Percentiles rank a stretch among this genome's conserved stretches.
phyloP scores from a whole-genome alignment of 1,140 invertebrate genomes.

The Polypedilum vanderplanki region DNA sequence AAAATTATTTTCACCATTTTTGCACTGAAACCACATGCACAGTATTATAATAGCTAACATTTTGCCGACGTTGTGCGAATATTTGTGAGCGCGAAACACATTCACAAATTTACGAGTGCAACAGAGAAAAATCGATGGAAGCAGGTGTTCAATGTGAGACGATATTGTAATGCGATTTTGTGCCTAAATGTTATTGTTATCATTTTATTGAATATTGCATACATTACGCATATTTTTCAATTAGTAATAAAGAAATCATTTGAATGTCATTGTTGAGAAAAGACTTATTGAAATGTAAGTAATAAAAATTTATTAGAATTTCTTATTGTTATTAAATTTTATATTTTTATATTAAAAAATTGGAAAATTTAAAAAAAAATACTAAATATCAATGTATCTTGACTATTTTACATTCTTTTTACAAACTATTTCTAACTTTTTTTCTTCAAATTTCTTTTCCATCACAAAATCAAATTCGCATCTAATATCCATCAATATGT shows the following conservation, averaged over 20 bases:
- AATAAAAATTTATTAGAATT: no score
- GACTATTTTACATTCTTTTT: no score
- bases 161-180: slow-evolving; percentile 1
- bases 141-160: neutral
- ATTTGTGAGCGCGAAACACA: neutral
- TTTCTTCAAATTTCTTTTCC: no score
- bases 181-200: slow-evolving; percentile 3
- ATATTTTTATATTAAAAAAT: no score
- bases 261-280: neutral
- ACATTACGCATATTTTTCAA: neutral
- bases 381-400: no score
- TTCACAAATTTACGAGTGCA: slow-evolving; percentile 5
- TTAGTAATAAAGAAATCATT: slow-evolving; percentile 15
- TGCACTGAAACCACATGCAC: neutral
- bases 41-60: slow-evolving; percentile 15
- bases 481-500: slow-evolving; percentile 7
- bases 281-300: no score
- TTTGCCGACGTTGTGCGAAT: neutral
- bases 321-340: no score
- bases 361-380: no score
- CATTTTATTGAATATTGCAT: neutral
- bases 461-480: slow-evolving; percentile 24
- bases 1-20: neutral
- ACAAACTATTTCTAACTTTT: no score
- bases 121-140: neutral